A percentile compares a stretch with the other conserved stretches of the same genome.
phyloP scores from a whole-genome alignment of 2,888 invertebrate species.

The Bruchidius siliquastri region DNA sequence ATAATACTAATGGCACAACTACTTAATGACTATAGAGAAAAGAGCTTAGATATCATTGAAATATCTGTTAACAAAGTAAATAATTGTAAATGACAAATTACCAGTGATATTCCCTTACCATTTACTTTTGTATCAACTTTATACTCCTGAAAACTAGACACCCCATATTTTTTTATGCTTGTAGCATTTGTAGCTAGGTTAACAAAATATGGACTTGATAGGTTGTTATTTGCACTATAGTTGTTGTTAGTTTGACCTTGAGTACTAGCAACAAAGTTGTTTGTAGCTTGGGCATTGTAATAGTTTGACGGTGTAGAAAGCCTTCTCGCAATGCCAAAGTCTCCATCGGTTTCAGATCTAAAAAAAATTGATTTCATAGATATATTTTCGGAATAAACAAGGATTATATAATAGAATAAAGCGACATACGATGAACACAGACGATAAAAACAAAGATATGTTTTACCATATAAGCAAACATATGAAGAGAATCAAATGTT shows the following conservation, averaged over 20 bases:
- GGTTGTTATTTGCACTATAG: conserved; percentile 13
- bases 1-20: no score
- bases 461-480: no score
- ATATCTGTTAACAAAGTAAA: no score
- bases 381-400: no score
- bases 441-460: no score
- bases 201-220: conserved; percentile 17
- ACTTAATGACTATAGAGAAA: no score
- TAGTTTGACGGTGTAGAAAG: conserved; percentile 23
- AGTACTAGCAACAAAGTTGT: conserved; percentile 27
- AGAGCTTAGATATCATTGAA: no score
- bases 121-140: conserved; percentile 25
- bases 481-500: no score
- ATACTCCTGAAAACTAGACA: conserved; percentile 25
- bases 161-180: background rate
- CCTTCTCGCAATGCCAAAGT: conserved; percentile 33
- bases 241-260: conserved; percentile 14
- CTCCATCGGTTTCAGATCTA: conserved; percentile 52
- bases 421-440: no score
- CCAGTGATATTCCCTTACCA: conserved; percentile 8
- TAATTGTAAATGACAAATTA: no score
- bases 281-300: conserved; percentile 5
- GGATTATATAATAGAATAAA: no score
- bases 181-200: conserved; percentile 3
- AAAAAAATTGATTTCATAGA: no score